phyloP scores from a whole-genome alignment of 2,113 vertebrate genomes.

The Notothenia coriiceps region DNA sequence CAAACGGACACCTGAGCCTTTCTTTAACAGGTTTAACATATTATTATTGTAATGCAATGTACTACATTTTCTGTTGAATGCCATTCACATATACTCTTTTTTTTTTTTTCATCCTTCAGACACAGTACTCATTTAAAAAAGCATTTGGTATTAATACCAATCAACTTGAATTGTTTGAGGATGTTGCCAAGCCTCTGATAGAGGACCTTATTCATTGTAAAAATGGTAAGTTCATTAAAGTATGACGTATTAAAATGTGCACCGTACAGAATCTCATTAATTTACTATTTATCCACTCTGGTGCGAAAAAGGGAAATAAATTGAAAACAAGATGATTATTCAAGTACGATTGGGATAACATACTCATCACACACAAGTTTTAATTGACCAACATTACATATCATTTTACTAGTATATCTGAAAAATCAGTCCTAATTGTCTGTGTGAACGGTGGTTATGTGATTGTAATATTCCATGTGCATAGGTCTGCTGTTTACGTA shows the following conservation, averaged over 20 bases:
- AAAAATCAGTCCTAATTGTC: background rate
- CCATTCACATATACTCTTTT: background rate
- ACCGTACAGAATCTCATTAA: background rate
- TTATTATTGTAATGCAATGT: background rate
- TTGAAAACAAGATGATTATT: background rate
- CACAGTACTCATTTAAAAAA: slow-evolving; percentile 95
- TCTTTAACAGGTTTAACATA: background rate
- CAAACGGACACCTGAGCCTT: background rate
- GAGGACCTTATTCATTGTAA: slow-evolving; percentile 95
- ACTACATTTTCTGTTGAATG: background rate
- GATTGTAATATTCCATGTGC: background rate
- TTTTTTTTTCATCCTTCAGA: slow-evolving; percentile 78
- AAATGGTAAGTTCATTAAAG: slow-evolving; percentile 86
- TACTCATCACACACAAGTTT: background rate
- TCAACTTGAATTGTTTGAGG: slow-evolving; percentile 92
- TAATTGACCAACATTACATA: background rate
- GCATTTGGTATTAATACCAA: slow-evolving; percentile 90
- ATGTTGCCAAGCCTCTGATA: slow-evolving; percentile 91
- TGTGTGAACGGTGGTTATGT: background rate
- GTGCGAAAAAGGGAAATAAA: background rate
- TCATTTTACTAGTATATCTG: background rate
- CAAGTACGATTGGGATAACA: no score
- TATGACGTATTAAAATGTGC: background rate
- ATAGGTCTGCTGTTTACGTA: slow-evolving; percentile 96
- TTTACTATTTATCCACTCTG: background rate